Evolutionary conservation across 2,113 vertebrate genomes (phyloP).

Genomic region (Cheirogaleus medius): DNA sequence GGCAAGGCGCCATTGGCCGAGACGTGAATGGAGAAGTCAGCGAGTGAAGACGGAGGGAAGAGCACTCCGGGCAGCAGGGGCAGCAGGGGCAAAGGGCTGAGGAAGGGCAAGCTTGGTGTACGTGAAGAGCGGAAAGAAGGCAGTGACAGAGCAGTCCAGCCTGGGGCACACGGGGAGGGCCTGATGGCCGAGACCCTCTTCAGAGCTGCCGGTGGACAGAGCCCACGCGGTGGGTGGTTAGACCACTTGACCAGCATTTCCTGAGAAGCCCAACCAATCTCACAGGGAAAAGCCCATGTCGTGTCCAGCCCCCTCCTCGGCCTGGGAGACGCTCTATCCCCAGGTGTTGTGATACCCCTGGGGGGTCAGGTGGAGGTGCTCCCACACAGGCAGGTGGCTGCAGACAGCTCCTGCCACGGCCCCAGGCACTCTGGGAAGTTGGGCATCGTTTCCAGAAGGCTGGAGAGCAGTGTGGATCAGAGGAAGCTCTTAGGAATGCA

Average conservation of each 20-base stretch:
- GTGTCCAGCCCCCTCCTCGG: neutral
- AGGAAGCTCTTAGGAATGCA: no score
- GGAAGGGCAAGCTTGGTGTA: rapidly evolving
- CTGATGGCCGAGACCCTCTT: neutral
- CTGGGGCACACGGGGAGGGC: rapidly evolving
- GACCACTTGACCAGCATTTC: neutral
- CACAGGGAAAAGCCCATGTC: neutral
- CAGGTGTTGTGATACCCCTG: neutral
- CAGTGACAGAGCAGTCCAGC: no score
- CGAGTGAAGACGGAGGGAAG: neutral
- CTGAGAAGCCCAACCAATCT: neutral
- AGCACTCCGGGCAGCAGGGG: neutral
- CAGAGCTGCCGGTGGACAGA: neutral
- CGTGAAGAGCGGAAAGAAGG: neutral
- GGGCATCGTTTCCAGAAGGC: neutral
- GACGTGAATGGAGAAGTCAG: neutral
- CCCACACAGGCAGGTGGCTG: neutral
- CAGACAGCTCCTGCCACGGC: neutral
- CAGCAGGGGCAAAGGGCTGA: neutral
- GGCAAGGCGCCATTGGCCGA: neutral
- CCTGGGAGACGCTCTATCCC: rapidly evolving
- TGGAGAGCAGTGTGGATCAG: neutral
- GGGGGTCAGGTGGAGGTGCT: no score
- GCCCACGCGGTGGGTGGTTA: rapidly evolving
- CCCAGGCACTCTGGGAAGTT: neutral